Base-by-base conservation (phyloP, 2,888 invertebrate genomes). In the Pardosa pseudoannulata region DNA sequence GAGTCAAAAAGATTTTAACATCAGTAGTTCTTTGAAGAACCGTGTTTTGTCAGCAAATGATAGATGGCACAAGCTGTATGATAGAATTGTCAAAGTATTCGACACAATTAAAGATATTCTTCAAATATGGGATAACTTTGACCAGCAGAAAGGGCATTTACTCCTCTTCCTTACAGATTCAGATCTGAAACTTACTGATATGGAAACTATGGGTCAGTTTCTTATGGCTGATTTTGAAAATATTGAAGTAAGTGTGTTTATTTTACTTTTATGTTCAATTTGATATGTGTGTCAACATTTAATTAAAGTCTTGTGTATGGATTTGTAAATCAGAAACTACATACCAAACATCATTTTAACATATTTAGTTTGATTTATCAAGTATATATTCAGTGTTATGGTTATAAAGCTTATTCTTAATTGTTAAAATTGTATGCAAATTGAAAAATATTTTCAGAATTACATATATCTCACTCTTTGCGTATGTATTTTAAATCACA, bases 111-210 rank as follows among this genome's bases (percentile, higher is more conserved):
- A 32, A 41, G 27, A 87, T 28, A 65, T 72, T 28, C 41, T 88
- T 23, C 79, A 87, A 50, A 23, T 72, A 27, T 87, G 88, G 88
- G 88, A 71, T 6, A 79, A 82, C 23, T 88, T 82, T 73, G 72
- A 83, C 11, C 67, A 65, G 23, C 23, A 46, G 19, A 68, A 80
- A 65, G 79, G 87, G 31, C 75, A 79, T 46, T 28, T 88, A 5
- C 72, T 79, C 28, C 71, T 88, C 7, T 87, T 88, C 29, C 71
- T 88, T n/a, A 76, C 87, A 6, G 87, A 88, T 75, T 70, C 31
- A 1, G 83, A 88, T 28, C 36, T 88, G 6, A 68, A 75, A 28
- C 11, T 88, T 23, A 83, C 87, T 5, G 32, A 67, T 56, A 39
- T 72, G 27, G 87, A 88, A 50, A 23, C 23, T 23, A 13, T n/a